Evolutionary conservation across 2,797 vertebrate genomes (phyloP).

Genomic region (Petrocephalus schoutedeni): DNA sequence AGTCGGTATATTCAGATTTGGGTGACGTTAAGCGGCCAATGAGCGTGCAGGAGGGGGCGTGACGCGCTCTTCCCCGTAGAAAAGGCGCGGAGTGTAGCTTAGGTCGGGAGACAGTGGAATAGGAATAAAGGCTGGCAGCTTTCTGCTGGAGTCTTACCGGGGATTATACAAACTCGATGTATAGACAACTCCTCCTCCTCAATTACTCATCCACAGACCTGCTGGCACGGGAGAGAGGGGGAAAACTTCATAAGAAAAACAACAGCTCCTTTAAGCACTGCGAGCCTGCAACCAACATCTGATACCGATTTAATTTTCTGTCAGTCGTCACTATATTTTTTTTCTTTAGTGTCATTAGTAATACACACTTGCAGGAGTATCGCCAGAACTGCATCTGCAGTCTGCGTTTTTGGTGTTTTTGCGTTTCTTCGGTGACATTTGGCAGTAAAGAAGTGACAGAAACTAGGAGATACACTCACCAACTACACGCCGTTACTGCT

Average conservation of each 20-base stretch:
- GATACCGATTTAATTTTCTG: conserved; percentile 27
- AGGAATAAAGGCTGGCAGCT: conserved; percentile 50
- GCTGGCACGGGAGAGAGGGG: conserved; percentile 41
- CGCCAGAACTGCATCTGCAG: conserved; percentile 32
- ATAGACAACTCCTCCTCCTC: conserved; percentile 61
- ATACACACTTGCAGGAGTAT: conserved; percentile 6
- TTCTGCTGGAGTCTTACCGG: conserved; percentile 54
- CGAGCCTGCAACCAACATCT: conserved; percentile 45
- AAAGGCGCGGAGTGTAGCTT: conserved; percentile 86
- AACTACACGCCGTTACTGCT: conserved; percentile 28
- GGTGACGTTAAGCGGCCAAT: conserved; percentile 74
- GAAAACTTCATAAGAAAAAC: conserved; percentile 46
- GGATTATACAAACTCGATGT: conserved; percentile 66
- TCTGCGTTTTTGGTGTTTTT: conserved; percentile 41
- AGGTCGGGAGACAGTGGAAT: conserved; percentile 73
- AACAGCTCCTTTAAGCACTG: conserved; percentile 45
- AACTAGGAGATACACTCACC: conserved; percentile 36
- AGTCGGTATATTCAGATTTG: conserved; percentile 62
- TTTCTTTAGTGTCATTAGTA: conserved; percentile 22
- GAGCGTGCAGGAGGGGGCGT: conserved; percentile 66
- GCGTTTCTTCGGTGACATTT: conserved; percentile 35
- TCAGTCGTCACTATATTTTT: background rate
- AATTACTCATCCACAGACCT: conserved; percentile 59
- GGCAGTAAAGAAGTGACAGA: conserved; percentile 34
- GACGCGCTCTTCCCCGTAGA: conserved; percentile 89